Evolutionary conservation across 2,113 vertebrate species (phyloP).

Genomic region (Suricata suricatta): DNA sequence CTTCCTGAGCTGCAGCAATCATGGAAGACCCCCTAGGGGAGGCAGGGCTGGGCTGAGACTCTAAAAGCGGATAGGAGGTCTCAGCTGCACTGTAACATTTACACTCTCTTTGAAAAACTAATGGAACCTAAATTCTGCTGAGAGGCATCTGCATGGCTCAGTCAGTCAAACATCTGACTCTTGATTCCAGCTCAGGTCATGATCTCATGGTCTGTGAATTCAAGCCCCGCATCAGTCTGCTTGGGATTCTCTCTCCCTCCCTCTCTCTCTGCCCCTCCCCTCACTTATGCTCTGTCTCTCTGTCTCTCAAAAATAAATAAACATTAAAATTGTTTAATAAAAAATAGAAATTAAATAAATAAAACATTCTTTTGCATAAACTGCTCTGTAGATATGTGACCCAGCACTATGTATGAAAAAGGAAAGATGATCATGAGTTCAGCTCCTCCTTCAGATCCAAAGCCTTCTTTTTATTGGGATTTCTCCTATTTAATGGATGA

Average conservation of each 20-base stretch:
- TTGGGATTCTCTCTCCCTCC: no score
- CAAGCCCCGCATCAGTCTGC: no score
- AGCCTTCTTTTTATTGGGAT: not conserved
- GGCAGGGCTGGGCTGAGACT: not conserved
- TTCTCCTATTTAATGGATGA: not conserved
- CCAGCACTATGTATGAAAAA: not conserved
- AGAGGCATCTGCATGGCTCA: not conserved
- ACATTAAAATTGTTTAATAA: no score
- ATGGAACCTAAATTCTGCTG: not conserved
- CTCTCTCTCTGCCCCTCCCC: no score
- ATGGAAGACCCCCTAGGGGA: not conserved
- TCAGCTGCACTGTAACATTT: not conserved
- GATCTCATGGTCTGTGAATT: no score
- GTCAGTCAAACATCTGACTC: no score
- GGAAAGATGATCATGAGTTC: not conserved
- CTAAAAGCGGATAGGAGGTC: not conserved
- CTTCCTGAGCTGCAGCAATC: not conserved
- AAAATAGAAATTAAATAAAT: no score
- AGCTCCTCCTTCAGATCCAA: not conserved
- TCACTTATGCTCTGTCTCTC: no score
- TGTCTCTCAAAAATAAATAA: no score
- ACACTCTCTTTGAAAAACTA: not conserved
- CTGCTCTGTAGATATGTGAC: not conserved
- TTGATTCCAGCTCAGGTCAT: no score
- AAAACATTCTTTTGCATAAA: not conserved